A percentile compares a stretch with the other conserved stretches of the same genome.
Conservation (phyloP, 2,113 vertebrate species). For the Bubo scandiacus region DNA sequence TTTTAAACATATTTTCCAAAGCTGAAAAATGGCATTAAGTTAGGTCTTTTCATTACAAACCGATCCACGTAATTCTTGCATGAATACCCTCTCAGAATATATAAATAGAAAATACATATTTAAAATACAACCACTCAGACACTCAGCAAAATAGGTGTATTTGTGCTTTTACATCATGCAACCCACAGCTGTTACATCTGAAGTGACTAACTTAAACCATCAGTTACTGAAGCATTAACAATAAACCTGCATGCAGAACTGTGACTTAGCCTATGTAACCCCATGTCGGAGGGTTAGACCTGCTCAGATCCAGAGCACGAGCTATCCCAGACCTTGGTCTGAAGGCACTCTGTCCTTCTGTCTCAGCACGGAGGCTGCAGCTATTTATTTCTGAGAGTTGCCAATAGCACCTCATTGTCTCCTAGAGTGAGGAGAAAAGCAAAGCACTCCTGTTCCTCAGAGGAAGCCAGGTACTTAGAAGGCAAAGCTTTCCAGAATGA, state of each 20-base stretch:
- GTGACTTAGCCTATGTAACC: neutral
- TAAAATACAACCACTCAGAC: neutral
- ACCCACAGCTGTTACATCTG: neutral
- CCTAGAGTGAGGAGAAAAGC: neutral
- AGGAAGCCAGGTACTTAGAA: neutral
- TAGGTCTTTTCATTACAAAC: neutral
- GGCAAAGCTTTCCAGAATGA: neutral
- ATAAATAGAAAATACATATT: neutral
- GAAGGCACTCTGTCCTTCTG: neutral
- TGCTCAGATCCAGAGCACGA: neutral
- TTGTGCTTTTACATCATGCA: neutral
- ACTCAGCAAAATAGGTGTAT: neutral
- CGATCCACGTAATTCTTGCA: neutral
- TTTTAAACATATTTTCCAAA: neutral
- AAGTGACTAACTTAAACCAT: neutral
- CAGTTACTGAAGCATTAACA: neutral
- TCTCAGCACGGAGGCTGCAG: neutral
- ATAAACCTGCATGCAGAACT: accelerated
- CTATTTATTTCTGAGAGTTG: neutral
- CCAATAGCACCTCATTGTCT: neutral
- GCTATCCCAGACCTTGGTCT: neutral
- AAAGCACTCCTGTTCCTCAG: neutral
- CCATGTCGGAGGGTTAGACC: neutral
- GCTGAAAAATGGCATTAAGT: neutral
- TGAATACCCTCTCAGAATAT: neutral